Evolutionary conservation across 2,113 vertebrate genomes (phyloP), one percentile per base, ranked within the genome.

Genomic region (Ceuthmochares aereus): DNA sequence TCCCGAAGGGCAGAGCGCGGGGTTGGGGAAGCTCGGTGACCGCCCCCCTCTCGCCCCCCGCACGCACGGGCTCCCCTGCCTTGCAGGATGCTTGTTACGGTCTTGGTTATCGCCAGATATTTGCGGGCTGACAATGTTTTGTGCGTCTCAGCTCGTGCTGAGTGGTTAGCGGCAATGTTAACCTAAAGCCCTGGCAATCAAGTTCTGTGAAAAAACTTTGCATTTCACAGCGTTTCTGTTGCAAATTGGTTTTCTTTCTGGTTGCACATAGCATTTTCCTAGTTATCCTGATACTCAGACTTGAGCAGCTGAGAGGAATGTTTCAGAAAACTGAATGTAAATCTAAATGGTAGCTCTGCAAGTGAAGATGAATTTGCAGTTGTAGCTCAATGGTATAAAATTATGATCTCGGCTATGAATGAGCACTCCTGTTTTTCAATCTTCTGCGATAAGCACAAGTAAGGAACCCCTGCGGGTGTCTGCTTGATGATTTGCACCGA

Each of bases 401-500:
- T 89, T 82, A 70, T 9, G 0, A 43, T 90, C 76, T 92, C 76
- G 15, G 56, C 69, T 84, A 13, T 82, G 86, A 96, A 93, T 68
- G 88, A 95, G 27, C 37, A 1, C 49, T 90, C 34, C 49, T 92
- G 72, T 70, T 20, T 72, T 93, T 93, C 83, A 78, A 42, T 96
- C 76, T 90, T 55, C 76, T 69, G n/a, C 77, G 92, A 75, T 54
- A 75, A 92, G 83, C 69, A 78, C 68, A 51, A 84, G 75, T 51
- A 45, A 90, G 64, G 90, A 94, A 84, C 59, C 86, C 93, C 86
- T 84, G 60, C 2, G 76, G 95, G 68, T 88, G 43, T 90, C 79
- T 93, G 92, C 64, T 68, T 96, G 64, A 62, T 69, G 83, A 96
- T 92, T 94, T 95, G 85, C 87, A 68, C 75, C 0, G 12, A 93